Evolutionary conservation across 2,888 invertebrate genomes (phyloP).

Genomic region (Yponomeuta malinellus): DNA sequence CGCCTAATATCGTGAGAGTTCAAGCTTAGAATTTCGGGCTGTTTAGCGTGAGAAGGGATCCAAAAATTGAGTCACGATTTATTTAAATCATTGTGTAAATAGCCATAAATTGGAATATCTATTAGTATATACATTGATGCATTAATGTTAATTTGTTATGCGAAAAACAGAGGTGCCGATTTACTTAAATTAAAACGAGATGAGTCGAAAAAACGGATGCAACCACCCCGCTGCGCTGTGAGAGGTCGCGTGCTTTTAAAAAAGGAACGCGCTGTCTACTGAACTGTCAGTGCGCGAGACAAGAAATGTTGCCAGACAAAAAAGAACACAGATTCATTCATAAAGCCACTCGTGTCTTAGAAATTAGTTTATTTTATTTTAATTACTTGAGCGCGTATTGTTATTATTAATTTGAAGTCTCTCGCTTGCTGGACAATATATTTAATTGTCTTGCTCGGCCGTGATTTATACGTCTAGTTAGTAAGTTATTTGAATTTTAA

Average conservation of each 20-base stretch:
- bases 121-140: conserved; percentile 23
- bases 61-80: conserved; percentile 13
- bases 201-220: conserved; percentile 68
- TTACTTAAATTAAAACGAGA: conserved; percentile 62
- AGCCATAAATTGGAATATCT: conserved; percentile 19
- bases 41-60: conserved; percentile 65
- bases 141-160: background rate
- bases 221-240: conserved; percentile 49
- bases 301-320: conserved; percentile 67
- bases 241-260: conserved; percentile 60
- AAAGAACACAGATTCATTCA: conserved; percentile 59
- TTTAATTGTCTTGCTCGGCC: conserved; percentile 67
- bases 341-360: conserved; percentile 56
- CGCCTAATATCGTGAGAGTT: conserved; percentile 66
- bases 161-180: conserved; percentile 28
- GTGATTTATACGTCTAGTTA: conserved; percentile 74
- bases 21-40: conserved; percentile 29
- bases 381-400: conserved; percentile 68
- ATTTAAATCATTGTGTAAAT: background rate
- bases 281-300: conserved; percentile 63
- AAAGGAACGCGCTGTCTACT: conserved; percentile 59
- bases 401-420: conserved; percentile 54
- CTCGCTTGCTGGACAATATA: conserved; percentile 63
- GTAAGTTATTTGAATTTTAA: conserved; percentile 75
- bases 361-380: conserved; percentile 76